These are phyloP conservation scores for Brachionus rotundiformis DNA, from an alignment of 1,140 invertebrate genomes.

Conservation along the genomic window DNA sequence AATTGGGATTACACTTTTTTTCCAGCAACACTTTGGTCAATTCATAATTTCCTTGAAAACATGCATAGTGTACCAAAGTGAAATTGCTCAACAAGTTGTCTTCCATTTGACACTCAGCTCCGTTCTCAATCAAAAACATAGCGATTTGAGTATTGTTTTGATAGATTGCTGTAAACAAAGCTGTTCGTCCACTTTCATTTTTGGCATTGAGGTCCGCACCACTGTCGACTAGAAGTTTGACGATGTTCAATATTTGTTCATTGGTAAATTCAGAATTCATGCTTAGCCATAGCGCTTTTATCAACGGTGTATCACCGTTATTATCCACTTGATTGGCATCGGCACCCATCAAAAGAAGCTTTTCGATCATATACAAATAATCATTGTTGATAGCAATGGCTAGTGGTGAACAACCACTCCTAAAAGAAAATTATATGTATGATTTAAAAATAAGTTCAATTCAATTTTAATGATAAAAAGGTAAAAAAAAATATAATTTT, in stretches of 20 bases:
- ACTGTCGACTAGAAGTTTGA: background rate
- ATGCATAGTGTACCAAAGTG: conserved; percentile 23
- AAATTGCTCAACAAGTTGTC: conserved; percentile 6
- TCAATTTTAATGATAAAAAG: too few relatives aligned
- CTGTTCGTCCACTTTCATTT: conserved; percentile 23
- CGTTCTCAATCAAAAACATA: conserved; percentile 32
- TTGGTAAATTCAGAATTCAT: background rate
- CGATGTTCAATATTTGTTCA: conserved; percentile 15
- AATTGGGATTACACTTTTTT: conserved; percentile 19
- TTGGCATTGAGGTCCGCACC: conserved; percentile 36
- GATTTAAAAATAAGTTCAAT: too few relatives aligned
- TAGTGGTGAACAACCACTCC: background rate
- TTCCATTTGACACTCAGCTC: background rate
- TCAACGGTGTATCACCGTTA: conserved; percentile 46
- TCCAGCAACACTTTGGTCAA: conserved; percentile 35
- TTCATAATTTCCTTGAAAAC: conserved; percentile 25
- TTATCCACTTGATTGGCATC: conserved; percentile 47
- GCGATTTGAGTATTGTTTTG: conserved; percentile 49
- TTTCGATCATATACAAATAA: conserved; percentile 33
- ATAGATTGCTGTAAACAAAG: conserved; percentile 33
- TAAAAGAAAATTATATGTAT: too few relatives aligned
- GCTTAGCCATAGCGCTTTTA: conserved; percentile 27
- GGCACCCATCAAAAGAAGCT: conserved; percentile 1
- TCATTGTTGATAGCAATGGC: conserved; percentile 45
- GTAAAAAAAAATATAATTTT: too few relatives aligned